These are phyloP conservation scores for Atopsyche davidsoni DNA, from an alignment of 1,140 invertebrate genomes.

Conservation along the genomic window DNA sequence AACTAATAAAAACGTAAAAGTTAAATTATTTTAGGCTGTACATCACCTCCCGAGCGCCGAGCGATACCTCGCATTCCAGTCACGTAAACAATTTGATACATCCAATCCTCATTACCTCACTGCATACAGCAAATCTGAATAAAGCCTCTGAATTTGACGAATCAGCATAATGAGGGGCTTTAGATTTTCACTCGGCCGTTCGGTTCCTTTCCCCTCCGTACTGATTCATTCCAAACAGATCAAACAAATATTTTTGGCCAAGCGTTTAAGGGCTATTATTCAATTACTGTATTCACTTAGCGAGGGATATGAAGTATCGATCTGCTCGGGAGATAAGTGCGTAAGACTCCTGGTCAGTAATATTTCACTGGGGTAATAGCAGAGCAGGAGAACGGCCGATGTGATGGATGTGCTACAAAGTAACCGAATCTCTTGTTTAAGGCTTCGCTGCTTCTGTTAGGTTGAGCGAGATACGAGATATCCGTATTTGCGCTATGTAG, in stretches of 20 bases:
- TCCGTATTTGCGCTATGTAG: too few relatives aligned
- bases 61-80: too few relatives aligned
- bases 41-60: too few relatives aligned
- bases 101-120: too few relatives aligned
- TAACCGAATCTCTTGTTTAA: too few relatives aligned
- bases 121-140: not conserved
- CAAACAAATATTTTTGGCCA: not conserved
- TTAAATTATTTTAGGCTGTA: too few relatives aligned
- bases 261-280: conserved; percentile 5
- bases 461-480: too few relatives aligned
- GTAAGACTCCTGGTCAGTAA: conserved; percentile 11
- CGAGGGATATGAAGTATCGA: conserved; percentile 7
- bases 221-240: not conserved
- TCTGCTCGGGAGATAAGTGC: not conserved
- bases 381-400: conserved; percentile 4
- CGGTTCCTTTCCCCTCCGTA: not conserved
- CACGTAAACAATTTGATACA: too few relatives aligned
- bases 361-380: not conserved
- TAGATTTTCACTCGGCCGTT: not conserved
- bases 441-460: too few relatives aligned
- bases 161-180: not conserved
- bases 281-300: conserved; percentile 18
- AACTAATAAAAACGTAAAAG: too few relatives aligned
- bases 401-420: conserved; percentile 26
- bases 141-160: not conserved